These are phyloP conservation scores for Isoperla grammatica DNA, from an alignment of 2,888 invertebrate species.

Conservation along the genomic window DNA sequence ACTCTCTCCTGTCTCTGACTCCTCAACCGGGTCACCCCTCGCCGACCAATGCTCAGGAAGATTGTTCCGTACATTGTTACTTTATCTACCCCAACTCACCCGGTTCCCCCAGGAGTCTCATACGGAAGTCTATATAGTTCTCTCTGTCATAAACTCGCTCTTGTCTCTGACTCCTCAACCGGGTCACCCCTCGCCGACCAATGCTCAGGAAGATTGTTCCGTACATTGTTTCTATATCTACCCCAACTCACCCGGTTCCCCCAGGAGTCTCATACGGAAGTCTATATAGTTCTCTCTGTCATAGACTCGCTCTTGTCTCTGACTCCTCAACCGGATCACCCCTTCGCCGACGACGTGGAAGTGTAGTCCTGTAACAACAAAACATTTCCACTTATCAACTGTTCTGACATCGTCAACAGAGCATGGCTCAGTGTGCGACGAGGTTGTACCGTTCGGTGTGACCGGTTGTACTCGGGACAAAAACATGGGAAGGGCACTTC, in stretches of 20 bases:
- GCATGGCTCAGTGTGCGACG: too few species aligned
- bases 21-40: constrained; percentile 88
- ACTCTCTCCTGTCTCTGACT: constrained; percentile 77
- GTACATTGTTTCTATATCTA: too few species aligned
- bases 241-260: constrained; percentile 73
- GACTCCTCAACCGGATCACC: constrained; percentile 78
- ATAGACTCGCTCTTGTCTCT: constrained; percentile 76
- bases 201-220: too few species aligned
- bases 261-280: constrained; percentile 86
- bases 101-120: constrained; percentile 85
- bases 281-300: constrained; percentile 94
- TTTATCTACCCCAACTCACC: too few species aligned
- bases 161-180: constrained; percentile 72
- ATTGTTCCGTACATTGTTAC: too few species aligned
- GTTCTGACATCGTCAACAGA: too few species aligned
- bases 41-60: too few species aligned
- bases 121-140: constrained; percentile 91
- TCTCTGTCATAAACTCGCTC: constrained; percentile 86
- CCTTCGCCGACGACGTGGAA: constrained; percentile 94
- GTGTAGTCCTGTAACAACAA: constrained; percentile 63
- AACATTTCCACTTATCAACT: too few species aligned
- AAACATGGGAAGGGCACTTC: too few species aligned
- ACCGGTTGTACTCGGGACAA: too few species aligned
- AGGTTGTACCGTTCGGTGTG: too few species aligned
- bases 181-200: constrained; percentile 93